Percentiles rank a stretch among this genome's conserved stretches.
These are phyloP conservation scores for Penaeus indicus DNA, from an alignment of 1,140 invertebrate genomes.

Conservation along the genomic window DNA sequence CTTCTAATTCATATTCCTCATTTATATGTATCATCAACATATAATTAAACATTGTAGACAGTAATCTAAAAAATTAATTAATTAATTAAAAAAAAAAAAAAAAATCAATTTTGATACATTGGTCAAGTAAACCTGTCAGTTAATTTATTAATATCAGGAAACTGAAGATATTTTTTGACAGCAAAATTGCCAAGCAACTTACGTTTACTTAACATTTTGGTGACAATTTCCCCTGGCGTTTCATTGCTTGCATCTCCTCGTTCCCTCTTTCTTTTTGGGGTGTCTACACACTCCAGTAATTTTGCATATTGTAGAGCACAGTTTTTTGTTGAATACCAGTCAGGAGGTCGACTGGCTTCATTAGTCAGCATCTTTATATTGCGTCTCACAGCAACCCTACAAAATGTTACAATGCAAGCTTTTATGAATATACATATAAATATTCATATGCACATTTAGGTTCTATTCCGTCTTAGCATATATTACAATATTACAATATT, in stretches of 20 bases:
- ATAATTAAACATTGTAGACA: too few relatives aligned
- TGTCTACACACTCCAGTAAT: conserved; percentile 86
- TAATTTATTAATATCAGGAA: too few relatives aligned
- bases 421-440: neutral
- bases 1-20: too few relatives aligned
- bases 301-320: conserved; percentile 91
- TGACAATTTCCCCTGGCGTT: conserved; percentile 84
- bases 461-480: too few relatives aligned
- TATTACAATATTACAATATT: too few relatives aligned
- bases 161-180: too few relatives aligned
- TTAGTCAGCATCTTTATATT: conserved; percentile 76
- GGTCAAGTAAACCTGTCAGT: too few relatives aligned
- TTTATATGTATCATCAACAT: too few relatives aligned
- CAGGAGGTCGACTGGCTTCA: conserved; percentile 82
- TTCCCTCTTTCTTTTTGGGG: conserved; percentile 88
- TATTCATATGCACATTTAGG: neutral
- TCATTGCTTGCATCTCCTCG: conserved; percentile 76
- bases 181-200: conserved; percentile 66
- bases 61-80: too few relatives aligned
- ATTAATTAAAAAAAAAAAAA: too few relatives aligned
- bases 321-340: conserved; percentile 94
- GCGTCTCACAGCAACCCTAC: conserved; percentile 87
- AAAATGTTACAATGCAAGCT: conserved; percentile 47
- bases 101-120: too few relatives aligned
- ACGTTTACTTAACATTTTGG: conserved; percentile 79